Evolutionary conservation across 2,113 vertebrate species (phyloP), one percentile per base, ranked within the genome.

Genomic region (Speoplatyrhinus poulsoni): DNA sequence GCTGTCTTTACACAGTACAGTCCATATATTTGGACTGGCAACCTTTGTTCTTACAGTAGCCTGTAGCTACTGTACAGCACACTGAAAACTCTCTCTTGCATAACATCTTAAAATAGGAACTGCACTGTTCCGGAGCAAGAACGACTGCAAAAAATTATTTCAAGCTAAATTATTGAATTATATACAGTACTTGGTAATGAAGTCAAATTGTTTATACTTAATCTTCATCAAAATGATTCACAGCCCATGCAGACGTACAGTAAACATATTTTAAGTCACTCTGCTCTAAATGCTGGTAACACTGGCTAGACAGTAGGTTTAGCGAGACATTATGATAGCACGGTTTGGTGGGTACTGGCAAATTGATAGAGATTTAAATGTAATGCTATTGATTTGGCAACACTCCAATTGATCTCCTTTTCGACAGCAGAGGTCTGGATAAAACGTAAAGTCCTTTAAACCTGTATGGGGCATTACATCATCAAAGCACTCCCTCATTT

Each of bases 371-470:
- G 76, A 86, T 85, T 81, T 85, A 72, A 80, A 82, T 85, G 75
- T 85, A 81, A 79, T 76, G 73, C 65, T 87, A 90, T 91, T 83
- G 85, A 88, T 90, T 86, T 82, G 69, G 69, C 62, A 73, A 73
- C 84, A 77, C 63, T 64, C 66, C 68, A 71, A 89, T 86, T 82
- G 81, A 87, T 87, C 81, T 79, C 70, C 56, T 56, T 79, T 48
- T 74, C 77, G 77, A 83, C 66, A 72, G 67, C 67, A 54, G 67
- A 71, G 65, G 65, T 83, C 71, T 83, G 79, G 77, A 90, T 86
- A 82, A 82, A 71, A 73, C 86, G 77, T 76, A 80, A 87, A 85
- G 70, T 81, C 76, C 73, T 84, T 70, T 82, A 76, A 88, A 87
- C 77, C 80, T 77, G 80, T 68, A 76, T 64, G 76, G 60, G 71